These are phyloP conservation scores for Porphyrio hochstetteri DNA, from an alignment of 2,113 vertebrate genomes.

Conservation along the genomic window DNA sequence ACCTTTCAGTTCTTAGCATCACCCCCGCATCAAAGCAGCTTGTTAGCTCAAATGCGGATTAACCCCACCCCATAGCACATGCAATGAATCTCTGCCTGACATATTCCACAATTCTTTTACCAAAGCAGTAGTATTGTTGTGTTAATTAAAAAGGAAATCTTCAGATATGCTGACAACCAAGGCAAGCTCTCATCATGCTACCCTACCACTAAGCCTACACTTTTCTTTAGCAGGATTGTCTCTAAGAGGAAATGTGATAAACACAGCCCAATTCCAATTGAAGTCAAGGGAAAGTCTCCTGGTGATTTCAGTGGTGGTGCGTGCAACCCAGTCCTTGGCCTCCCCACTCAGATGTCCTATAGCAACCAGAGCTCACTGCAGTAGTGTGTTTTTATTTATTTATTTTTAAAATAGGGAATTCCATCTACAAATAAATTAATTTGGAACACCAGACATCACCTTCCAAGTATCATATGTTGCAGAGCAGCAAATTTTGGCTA, in stretches of 20 bases:
- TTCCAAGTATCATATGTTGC: background rate
- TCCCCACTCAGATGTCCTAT: background rate
- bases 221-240: background rate
- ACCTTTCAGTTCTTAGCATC: background rate
- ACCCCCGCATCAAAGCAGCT: background rate
- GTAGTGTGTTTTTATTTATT: background rate
- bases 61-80: background rate
- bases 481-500: background rate
- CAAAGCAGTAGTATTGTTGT: background rate
- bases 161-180: background rate
- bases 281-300: background rate
- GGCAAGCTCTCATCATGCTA: background rate
- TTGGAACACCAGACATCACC: background rate
- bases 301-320: background rate
- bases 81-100: background rate
- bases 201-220: background rate
- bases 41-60: background rate
- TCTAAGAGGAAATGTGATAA: background rate
- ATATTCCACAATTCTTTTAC: background rate
- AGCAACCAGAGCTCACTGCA: background rate
- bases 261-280: background rate
- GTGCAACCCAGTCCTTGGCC: background rate
- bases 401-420: background rate
- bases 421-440: background rate
- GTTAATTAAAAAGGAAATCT: background rate